Conservation (phyloP, 2,113 vertebrate species). For the Ophthalmolycus amberensis region DNA sequence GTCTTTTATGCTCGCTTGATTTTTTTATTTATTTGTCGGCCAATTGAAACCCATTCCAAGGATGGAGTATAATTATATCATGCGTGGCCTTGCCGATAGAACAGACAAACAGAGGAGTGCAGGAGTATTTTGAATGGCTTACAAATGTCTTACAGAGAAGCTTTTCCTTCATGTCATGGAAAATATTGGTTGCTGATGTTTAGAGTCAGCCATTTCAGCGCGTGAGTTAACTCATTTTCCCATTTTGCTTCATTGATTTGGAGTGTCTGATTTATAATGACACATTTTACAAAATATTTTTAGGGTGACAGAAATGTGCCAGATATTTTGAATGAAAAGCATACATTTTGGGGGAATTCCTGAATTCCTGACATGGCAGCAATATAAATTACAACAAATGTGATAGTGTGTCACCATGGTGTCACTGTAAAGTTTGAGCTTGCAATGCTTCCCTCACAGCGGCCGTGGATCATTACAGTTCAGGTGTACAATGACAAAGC, state of each 20-base stretch:
- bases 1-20: slow-evolving; percentile 19
- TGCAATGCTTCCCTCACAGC: background rate
- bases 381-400: background rate
- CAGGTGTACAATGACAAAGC: background rate
- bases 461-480: background rate
- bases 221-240: background rate
- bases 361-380: background rate
- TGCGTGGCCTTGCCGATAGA: background rate
- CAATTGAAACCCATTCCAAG: slow-evolving; percentile 52
- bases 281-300: background rate
- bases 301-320: background rate
- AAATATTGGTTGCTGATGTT: slow-evolving; percentile 11
- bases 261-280: background rate
- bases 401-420: background rate
- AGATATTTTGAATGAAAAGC: background rate
- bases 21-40: slow-evolving; percentile 17
- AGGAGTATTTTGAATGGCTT: slow-evolving; percentile 31
- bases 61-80: slow-evolving; percentile 57
- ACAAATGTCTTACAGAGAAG: slow-evolving; percentile 17
- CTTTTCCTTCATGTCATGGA: slow-evolving; percentile 25
- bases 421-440: background rate
- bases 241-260: background rate
- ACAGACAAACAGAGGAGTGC: slow-evolving; percentile 6
- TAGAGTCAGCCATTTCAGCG: slow-evolving; percentile 22
- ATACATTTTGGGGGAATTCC: background rate